A percentile compares a stretch with the other conserved stretches of the same genome.
These are phyloP conservation scores for Clupea harengus DNA, from an alignment of 2,113 vertebrate genomes.

Conservation along the genomic window DNA sequence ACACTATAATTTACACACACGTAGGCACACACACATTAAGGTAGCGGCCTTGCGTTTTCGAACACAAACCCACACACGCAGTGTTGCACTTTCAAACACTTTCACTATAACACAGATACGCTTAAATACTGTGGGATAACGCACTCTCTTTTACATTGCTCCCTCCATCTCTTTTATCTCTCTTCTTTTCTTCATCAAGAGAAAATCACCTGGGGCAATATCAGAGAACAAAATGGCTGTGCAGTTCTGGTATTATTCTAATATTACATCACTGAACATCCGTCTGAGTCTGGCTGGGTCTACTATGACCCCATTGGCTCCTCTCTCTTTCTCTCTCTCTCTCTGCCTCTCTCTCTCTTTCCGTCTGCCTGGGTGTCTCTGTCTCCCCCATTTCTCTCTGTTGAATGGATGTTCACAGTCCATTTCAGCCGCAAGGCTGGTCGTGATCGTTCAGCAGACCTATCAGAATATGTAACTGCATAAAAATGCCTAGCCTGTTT, in stretches of 20 bases:
- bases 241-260: not conserved
- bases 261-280: slow-evolving; percentile 1
- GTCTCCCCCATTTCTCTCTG: not conserved
- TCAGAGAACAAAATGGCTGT: not conserved
- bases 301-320: not conserved
- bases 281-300: not conserved
- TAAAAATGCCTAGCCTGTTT: too few relatives aligned
- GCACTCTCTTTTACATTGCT: not conserved
- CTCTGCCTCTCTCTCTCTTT: not conserved
- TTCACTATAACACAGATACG: not conserved
- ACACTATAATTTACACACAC: not conserved
- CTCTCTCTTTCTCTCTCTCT: not conserved
- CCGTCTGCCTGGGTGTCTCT: not conserved
- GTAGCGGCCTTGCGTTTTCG: too few relatives aligned
- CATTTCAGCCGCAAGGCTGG: not conserved
- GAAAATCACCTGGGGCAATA: not conserved
- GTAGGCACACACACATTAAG: not conserved
- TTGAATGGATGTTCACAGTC: not conserved
- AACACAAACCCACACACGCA: not conserved
- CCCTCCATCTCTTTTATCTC: not conserved
- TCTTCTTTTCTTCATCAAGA: not conserved
- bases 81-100: not conserved
- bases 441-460: too few relatives aligned
- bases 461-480: too few relatives aligned
- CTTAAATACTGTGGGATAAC: not conserved